Conservation (phyloP, 2,113 vertebrate genomes). For the Myodes glareolus region DNA sequence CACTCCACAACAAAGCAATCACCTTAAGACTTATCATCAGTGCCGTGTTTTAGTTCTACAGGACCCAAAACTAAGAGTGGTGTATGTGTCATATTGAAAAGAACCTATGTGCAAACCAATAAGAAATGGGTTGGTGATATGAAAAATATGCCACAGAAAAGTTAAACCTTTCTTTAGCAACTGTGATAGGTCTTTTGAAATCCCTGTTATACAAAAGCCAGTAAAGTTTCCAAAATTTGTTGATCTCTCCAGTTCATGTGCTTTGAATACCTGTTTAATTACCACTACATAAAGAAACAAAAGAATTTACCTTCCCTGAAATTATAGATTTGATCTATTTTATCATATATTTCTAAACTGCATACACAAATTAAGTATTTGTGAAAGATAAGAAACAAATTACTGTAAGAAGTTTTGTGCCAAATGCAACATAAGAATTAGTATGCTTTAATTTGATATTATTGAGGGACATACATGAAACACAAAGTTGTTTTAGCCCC, state of each 20-base stretch:
- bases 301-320: neutral
- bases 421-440: slow-evolving; percentile 13
- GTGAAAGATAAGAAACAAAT: neutral
- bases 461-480: neutral
- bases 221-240: neutral
- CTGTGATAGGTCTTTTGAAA: neutral
- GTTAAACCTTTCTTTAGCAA: neutral
- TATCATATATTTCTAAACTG: neutral
- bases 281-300: neutral
- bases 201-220: neutral
- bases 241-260: neutral
- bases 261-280: slow-evolving; percentile 8
- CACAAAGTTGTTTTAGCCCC: neutral
- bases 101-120: neutral
- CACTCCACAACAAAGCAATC: slow-evolving; percentile 37
- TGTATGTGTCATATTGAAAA: neutral
- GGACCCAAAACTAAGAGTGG: neutral
- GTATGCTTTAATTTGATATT: neutral
- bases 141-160: neutral
- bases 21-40: slow-evolving; percentile 47
- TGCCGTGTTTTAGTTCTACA: neutral
- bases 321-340: neutral
- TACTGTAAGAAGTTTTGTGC: neutral
- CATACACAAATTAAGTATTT: neutral
- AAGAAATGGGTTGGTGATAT: slow-evolving; percentile 21